Evolutionary conservation across 2,888 invertebrate species (phyloP).

Genomic region (Leptogaster cylindrica): DNA sequence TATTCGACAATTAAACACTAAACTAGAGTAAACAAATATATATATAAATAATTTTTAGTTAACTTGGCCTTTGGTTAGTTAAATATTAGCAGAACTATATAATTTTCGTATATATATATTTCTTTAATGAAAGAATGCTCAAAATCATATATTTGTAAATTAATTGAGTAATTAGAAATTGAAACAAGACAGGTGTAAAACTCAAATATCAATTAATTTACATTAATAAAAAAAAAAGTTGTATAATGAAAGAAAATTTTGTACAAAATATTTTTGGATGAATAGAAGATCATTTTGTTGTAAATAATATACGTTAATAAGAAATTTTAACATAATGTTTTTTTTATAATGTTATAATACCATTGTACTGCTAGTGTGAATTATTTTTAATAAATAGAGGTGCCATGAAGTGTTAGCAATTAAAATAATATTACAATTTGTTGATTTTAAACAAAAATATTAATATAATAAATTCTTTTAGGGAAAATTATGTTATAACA

Average conservation of each 20-base stretch:
- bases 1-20: slow-evolving; percentile 39
- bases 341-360: slow-evolving; percentile 31
- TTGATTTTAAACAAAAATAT: slow-evolving; percentile 34
- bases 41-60: slow-evolving; percentile 54
- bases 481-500: slow-evolving; percentile 30
- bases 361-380: slow-evolving; percentile 28
- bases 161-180: slow-evolving; percentile 20
- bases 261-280: slow-evolving; percentile 14
- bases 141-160: slow-evolving; percentile 17
- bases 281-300: slow-evolving; percentile 14
- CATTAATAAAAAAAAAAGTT: neutral
- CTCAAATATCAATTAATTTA: slow-evolving; percentile 36
- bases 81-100: slow-evolving; percentile 54
- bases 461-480: slow-evolving; percentile 1
- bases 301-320: slow-evolving; percentile 28
- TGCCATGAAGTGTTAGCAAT: slow-evolving; percentile 46
- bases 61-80: slow-evolving; percentile 65
- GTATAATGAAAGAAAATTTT: slow-evolving; percentile 7
- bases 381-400: slow-evolving; percentile 36
- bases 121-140: slow-evolving; percentile 32
- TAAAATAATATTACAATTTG: slow-evolving; percentile 34
- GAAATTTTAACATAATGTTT: slow-evolving; percentile 7
- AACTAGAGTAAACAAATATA: slow-evolving; percentile 19
- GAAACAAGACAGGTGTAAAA: neutral
- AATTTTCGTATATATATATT: slow-evolving; percentile 38